Base-by-base conservation (phyloP, 2,888 invertebrate genomes). In the Andrena chrysosceles region DNA sequence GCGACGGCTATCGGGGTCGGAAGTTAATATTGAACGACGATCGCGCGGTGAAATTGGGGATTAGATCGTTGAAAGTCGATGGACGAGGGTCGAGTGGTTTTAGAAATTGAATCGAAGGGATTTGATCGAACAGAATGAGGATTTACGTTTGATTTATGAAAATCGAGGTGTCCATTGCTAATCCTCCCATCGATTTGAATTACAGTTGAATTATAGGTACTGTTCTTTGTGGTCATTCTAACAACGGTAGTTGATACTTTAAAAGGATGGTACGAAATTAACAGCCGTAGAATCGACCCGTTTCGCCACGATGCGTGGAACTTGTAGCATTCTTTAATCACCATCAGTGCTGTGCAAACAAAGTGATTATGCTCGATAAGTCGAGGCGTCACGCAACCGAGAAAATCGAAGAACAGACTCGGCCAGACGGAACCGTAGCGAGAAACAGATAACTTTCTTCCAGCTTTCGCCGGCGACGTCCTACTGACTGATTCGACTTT, bases 401-500 rank as follows among this genome's bases (percentile, higher is more conserved):
- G 20, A 72, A 83, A 75, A 75, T 71, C 71, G 54, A 72, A 78
- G 83, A 75, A 26, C 23, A 60, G 16, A 52, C 23, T 59, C 29
- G 73, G 52, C 71, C 62, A 74, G 13, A 81, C 85, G 72, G 77
- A 82, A 83, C 78, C 81, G 73, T 80, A 88, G 69, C 69, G 74
- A 83, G 84, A 81, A 83, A 75, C 78, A 82, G 85, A 91, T 91
- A 91, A 92, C 92, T 92, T 92, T 92, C 92, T 92, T 92, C 77
- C 89, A 85, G 93, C 93, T 93, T 93, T 93, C 92, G 91, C 93
- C 90, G 86, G 85, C 87, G 85, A 92, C 91, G 93, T 91, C 91
- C 92, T 91, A 93, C 92, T 93, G 92, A 92, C 92, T 92, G 92
- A 92, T 91, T 90, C 91, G 91, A 93, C 93, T 93, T 92, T 93